phyloP scores from a whole-genome alignment of 2,797 vertebrate genomes.

The Prunella strophiata region DNA sequence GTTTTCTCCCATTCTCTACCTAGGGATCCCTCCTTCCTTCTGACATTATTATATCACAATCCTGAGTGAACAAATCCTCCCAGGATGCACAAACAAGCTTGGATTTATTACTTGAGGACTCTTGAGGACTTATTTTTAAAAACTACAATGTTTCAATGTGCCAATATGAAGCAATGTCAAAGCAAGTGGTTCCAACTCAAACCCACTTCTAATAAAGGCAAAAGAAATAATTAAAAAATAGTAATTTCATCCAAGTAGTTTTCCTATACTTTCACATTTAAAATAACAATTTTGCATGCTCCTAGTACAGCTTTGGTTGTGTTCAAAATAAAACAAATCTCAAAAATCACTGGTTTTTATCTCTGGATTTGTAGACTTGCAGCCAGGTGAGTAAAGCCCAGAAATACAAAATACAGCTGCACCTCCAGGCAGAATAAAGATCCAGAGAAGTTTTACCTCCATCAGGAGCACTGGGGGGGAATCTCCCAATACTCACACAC shows the following conservation, averaged over 20 bases:
- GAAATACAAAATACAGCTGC: neutral
- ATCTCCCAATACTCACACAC: neutral
- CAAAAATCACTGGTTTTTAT: neutral
- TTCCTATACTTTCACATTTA: neutral
- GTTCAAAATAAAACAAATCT: neutral
- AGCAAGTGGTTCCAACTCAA: neutral
- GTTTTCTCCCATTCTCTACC: neutral
- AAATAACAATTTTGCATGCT: rapidly evolving
- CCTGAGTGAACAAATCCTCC: neutral
- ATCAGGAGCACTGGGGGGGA: no score
- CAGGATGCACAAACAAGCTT: neutral
- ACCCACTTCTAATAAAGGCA: neutral
- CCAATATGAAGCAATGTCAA: neutral
- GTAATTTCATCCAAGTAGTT: neutral
- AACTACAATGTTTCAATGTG: neutral
- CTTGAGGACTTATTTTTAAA: neutral
- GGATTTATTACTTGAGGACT: neutral
- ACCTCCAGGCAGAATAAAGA: rapidly evolving
- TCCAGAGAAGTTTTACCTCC: neutral
- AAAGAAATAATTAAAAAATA: neutral
- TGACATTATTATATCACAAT: rapidly evolving
- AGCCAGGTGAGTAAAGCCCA: neutral
- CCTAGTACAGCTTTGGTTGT: neutral
- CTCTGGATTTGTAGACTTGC: no score
- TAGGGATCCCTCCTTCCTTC: neutral